Percentiles rank a stretch among this genome's conserved stretches.
phyloP scores from a whole-genome alignment of 2,888 invertebrate species.

The Platycheirus albimanus region DNA sequence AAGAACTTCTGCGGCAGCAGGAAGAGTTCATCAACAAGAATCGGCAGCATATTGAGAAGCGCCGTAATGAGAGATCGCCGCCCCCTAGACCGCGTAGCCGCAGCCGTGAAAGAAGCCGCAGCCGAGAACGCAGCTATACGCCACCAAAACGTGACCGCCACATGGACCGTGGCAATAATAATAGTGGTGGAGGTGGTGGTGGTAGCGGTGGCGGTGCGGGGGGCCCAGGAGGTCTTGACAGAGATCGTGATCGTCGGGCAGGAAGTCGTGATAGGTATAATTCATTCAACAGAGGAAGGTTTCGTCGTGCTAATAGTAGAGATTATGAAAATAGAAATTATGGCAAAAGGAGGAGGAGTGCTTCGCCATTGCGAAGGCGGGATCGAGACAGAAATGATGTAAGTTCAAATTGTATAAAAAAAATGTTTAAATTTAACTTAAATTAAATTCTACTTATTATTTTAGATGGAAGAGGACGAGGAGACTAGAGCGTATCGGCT shows the following conservation, averaged over 20 bases:
- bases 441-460: constrained; percentile 5
- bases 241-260: constrained; percentile 75
- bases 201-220: constrained; percentile 61
- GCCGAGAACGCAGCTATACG: constrained; percentile 82
- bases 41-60: constrained; percentile 82
- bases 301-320: constrained; percentile 79
- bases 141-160: constrained; percentile 77
- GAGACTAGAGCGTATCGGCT: constrained; percentile 83
- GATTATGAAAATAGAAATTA: constrained; percentile 79
- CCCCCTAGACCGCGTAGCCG: constrained; percentile 77
- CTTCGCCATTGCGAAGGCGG: constrained; percentile 77
- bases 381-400: constrained; percentile 79
- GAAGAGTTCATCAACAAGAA: constrained; percentile 83
- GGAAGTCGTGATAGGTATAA: constrained; percentile 76
- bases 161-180: constrained; percentile 69
- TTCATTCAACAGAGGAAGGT: constrained; percentile 68
- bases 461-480: constrained; percentile 83
- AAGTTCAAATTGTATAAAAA: constrained; percentile 61
- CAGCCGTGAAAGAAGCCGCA: constrained; percentile 78
- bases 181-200: constrained; percentile 68
- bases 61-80: constrained; percentile 81
- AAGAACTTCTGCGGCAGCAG: constrained; percentile 82
- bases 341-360: constrained; percentile 80
- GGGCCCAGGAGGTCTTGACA: constrained; percentile 76
- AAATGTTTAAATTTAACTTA: too few species aligned